A percentile compares a stretch with the other conserved stretches of the same genome.
Conservation (phyloP, 92 coral and sea anemone genomes). For the Porites lobata region DNA sequence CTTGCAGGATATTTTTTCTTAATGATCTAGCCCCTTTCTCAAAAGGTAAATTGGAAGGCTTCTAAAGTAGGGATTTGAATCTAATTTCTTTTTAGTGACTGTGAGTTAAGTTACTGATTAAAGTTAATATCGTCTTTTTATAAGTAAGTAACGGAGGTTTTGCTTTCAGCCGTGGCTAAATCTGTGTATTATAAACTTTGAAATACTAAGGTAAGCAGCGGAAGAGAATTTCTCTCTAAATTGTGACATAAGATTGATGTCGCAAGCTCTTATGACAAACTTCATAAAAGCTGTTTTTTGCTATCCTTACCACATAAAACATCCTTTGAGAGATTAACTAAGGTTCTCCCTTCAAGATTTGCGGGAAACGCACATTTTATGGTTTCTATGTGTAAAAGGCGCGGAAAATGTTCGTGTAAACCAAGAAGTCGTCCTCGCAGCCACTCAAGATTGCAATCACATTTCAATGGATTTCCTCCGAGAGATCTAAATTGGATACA, state of each 20-base stretch:
- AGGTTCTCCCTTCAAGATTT: constrained; percentile 4
- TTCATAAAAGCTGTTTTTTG: background rate
- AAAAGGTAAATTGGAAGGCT: no score
- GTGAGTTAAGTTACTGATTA: no score
- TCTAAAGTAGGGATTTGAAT: no score
- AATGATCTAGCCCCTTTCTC: no score
- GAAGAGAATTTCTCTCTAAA: background rate
- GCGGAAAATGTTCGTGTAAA: constrained; percentile 11
- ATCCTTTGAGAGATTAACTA: constrained; percentile 15
- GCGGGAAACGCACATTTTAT: constrained; percentile 26
- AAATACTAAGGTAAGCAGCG: no score
- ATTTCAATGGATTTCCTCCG: constrained; percentile 59
- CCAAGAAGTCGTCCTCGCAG: constrained; percentile 29
- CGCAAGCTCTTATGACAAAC: background rate
- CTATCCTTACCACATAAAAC: constrained; percentile 35
- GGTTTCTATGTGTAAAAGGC: background rate
- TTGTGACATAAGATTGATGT: background rate
- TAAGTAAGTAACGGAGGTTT: no score
- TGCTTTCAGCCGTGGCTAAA: no score
- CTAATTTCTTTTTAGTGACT: no score
- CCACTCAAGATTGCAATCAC: constrained; percentile 60
- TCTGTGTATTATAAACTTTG: no score
- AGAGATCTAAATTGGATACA: constrained; percentile 17
- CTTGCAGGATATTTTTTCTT: no score
- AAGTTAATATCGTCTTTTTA: no score